Evolutionary conservation across 1,140 invertebrate species (phyloP).

Genomic region (Drosophila asahinai): DNA sequence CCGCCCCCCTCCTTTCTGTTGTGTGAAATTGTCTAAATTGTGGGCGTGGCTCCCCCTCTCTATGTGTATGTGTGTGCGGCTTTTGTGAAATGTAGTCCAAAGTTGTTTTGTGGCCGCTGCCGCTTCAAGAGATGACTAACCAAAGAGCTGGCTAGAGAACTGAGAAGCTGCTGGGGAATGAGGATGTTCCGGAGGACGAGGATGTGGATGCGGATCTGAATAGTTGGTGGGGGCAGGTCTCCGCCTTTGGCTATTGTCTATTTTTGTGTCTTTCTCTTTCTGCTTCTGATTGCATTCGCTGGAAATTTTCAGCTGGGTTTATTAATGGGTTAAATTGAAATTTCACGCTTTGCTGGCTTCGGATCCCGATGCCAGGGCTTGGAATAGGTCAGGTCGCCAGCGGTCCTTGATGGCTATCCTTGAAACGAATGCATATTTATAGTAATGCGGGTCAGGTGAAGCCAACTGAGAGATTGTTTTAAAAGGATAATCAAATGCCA

Average conservation of each 20-base stretch:
- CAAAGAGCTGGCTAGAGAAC: conserved; percentile 36
- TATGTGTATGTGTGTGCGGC: conserved; percentile 27
- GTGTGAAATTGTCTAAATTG: conserved; percentile 74
- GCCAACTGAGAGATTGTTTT: conserved; percentile 33
- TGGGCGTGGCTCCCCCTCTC: conserved; percentile 49
- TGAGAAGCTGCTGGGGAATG: conserved; percentile 11
- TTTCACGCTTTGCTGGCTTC: conserved; percentile 65
- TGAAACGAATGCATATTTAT: conserved; percentile 43
- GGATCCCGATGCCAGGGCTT: conserved; percentile 28
- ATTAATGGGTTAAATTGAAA: conserved; percentile 82
- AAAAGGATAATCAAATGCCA: conserved; percentile 25
- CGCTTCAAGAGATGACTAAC: conserved; percentile 43
- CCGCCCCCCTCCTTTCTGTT: conserved; percentile 19
- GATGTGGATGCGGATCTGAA: conserved; percentile 22
- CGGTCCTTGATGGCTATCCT: conserved; percentile 21
- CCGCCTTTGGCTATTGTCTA: conserved; percentile 47
- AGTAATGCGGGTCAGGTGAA: conserved; percentile 24
- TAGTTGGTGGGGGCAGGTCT: conserved; percentile 20
- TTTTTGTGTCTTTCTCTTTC: conserved; percentile 54
- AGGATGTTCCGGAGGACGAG: background rate
- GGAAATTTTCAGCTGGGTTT: conserved; percentile 58
- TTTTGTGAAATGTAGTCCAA: conserved; percentile 69
- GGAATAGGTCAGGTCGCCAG: conserved; percentile 28
- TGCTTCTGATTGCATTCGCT: conserved; percentile 56
- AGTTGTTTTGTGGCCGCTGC: conserved; percentile 60